Evolutionary conservation across 2,113 vertebrate species (phyloP), one percentile per base, ranked within the genome.

Genomic region (Riparia riparia): DNA sequence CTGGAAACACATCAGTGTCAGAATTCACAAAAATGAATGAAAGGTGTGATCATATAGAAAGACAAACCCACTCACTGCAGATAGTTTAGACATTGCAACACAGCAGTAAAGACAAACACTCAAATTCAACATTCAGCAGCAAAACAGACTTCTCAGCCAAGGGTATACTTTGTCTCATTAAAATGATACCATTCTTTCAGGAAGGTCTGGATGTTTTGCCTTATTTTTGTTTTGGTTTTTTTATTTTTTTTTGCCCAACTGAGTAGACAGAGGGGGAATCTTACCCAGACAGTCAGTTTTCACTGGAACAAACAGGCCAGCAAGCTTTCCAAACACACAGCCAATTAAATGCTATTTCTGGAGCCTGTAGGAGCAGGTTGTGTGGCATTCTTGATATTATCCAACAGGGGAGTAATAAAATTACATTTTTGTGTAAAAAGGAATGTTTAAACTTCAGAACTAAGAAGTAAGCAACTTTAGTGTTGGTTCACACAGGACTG

Each of bases 41-140:
- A 94, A 88, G 50, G 32, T 26, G 70, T 60, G 68, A 44, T 82
- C 61, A 71, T 87, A 71, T 20, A 85, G 44, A 78, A 90, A 72
- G 66, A 93, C 84, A 82, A 91, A 82, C 70, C 37, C 61, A 79
- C 29, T 90, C 41, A 83, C 50, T 78, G 72, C 50, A 89, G 77
- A 51, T 37, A 76, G n/a, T 76, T 89, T 42, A 78, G 81, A 94
- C 92, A 78, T 51, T 85, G 81, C 76, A 90, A 96, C 71, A 93
- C 80, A 86, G 86, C 32, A 92, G n/a, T 86, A 81, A 86, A 93
- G 94, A 95, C 91, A 89, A 93, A 93, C 82, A 83, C 22, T 57
- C 41, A 89, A 89, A 90, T 66, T 77, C 54, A 86, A 73, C 24
- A 31, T 44, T 90, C 76, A 92, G 89, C 79, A 77, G 63, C 86